Percentiles rank a stretch among this genome's conserved stretches.
phyloP scores from a whole-genome alignment of 2,113 vertebrate species.

The Planiliza haematocheilus region DNA sequence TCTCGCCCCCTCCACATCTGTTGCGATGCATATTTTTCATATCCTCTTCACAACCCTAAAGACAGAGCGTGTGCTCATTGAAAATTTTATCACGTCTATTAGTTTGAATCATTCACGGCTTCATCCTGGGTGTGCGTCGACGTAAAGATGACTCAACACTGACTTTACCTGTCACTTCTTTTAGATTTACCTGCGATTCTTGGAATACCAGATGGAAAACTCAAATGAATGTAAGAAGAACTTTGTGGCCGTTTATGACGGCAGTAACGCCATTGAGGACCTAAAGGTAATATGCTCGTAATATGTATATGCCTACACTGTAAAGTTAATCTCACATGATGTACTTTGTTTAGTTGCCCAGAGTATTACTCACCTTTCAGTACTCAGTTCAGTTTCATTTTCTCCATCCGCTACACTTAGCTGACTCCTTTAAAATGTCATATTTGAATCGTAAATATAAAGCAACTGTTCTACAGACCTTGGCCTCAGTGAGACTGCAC shows the following conservation, averaged over 20 bases:
- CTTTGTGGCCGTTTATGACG: conserved; percentile 96
- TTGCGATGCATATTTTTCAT: conserved; percentile 7
- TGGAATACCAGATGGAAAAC: conserved; percentile 98
- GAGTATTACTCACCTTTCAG: not conserved
- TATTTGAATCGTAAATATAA: conserved; percentile 8
- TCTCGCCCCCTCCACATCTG: conserved; percentile 3
- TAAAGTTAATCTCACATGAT: not conserved
- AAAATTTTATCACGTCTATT: not conserved
- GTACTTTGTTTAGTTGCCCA: not conserved
- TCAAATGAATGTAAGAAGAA: conserved; percentile 98
- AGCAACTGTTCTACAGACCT: conserved; percentile 60
- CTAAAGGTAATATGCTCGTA: conserved; percentile 82
- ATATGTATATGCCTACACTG: not conserved
- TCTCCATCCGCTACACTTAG: not conserved
- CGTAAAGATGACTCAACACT: too few relatives aligned
- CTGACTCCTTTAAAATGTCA: conserved; percentile 1
- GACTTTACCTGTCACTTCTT: conserved; percentile 8
- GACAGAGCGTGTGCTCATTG: not conserved
- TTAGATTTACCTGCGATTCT: conserved; percentile 94
- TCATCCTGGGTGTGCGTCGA: too few relatives aligned
- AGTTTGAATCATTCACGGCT: too few relatives aligned
- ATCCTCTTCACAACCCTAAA: conserved; percentile 14
- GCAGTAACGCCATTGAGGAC: conserved; percentile 95
- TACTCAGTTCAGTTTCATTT: conserved; percentile 3
- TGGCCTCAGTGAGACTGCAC: conserved; percentile 53